Evolutionary conservation across 2,797 vertebrate species (phyloP), one percentile per base, ranked within the genome.

Genomic region (Spondyliosoma cantharus): DNA sequence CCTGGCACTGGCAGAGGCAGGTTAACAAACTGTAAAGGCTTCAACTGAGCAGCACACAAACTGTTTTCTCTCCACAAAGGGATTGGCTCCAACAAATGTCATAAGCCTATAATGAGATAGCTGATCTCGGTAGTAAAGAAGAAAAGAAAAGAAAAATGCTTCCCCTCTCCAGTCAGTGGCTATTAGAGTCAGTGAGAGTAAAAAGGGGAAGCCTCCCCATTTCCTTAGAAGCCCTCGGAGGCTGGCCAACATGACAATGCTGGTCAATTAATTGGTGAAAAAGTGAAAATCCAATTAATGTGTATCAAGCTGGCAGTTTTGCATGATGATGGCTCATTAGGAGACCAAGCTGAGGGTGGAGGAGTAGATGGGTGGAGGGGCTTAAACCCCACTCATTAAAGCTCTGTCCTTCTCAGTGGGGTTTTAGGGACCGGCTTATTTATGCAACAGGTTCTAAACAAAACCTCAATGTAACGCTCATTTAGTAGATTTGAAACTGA

Each of bases 271-370:
- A 97, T 96, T 94, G 96, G 95, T 94, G 93, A 95, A 94, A 95
- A 95, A 94, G 95, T 96, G 96, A 95, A 96, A 97, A 97, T 97
- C 96, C 96, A 97, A 97, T 98, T 97, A 97, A 96, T 94, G 95
- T 95, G 95, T 86, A 64, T 96, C 96, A 97, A 94, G 96, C 96
- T 95, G 96, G 94, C 96, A 91, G 95, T 96, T 96, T 95, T 95
- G 96, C 95, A 97, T 96, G 95, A 96, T 94, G 95, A 96, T 92
- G 82, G 96, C 95, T 96, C 96, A 97, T 97, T 96, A 96, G 96
- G 94, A 92, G 91, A 86, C 90, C 89, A 87, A 90, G 91, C 89
- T 89, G 90, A 83, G 92, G 80, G 86, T 87, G 84, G 85, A 86
- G 80, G 87, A 88, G 86, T 86, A 64, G 86, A 88, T 79, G 90